Base-by-base conservation (phyloP, 2,113 vertebrate genomes). In the Grammomys surdaster region DNA sequence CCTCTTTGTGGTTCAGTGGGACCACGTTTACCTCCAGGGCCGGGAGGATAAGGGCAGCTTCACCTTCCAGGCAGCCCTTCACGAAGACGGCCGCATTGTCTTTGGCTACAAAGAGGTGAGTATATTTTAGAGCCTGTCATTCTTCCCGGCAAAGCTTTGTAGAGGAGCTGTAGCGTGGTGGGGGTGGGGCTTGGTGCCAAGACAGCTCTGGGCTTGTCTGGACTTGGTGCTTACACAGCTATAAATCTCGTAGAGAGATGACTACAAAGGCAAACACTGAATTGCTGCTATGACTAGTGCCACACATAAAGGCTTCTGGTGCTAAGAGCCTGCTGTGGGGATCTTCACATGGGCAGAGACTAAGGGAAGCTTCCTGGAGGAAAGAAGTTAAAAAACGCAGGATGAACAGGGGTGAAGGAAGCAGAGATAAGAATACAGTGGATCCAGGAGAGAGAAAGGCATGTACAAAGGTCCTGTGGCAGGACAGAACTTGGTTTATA, bases 1-100 rank as follows among this genome's bases (percentile, higher is more conserved):
- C 0, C 98, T 98, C 80, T 99, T 99, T 84, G 99, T 99, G 89
- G 99, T 99, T 92, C 99, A 99, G 98, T 99, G 99, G 99, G 99
- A 99, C 97, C 98, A 96, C 7, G 99, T 99, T 82, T 99, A 98
- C 58, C 99, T 99, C 0, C 98, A 99, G 24, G 99, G 99, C 46
- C 98, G 98, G 92, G 99, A 99, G 97, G 98, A 99, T 13, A 43
- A 96, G 28, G 99, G 99, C 67, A 98, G 98, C 86, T 99, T 99
- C 98, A 99, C 99, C 33, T 99, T 99, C 98, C 99, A 99, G 98
- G 98, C 98, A 0, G 99, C 99, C 4, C 99, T 99, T 95, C 97
- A 99, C 97, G 98, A 97, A 69, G 98, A 98, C 0, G 99, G 99
- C 69, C 98, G 96, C 91, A 99, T 99, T 40, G 98, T 99, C 13